A percentile compares a stretch with the other conserved stretches of the same genome.
phyloP scores from a whole-genome alignment of 2,797 vertebrate genomes.

The Alfaro cultratus region DNA sequence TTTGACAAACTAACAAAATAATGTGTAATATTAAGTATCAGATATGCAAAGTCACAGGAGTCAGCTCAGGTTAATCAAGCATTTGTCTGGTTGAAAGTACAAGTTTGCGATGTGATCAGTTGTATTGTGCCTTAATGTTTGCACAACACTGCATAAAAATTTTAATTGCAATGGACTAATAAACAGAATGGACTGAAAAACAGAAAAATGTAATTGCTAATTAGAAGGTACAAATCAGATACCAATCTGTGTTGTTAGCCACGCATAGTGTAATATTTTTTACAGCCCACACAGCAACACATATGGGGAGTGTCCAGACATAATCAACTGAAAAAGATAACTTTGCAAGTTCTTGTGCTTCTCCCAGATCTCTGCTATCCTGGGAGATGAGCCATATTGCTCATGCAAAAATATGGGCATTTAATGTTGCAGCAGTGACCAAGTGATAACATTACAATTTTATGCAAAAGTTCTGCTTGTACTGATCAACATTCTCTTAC shows the following conservation, averaged over 20 bases:
- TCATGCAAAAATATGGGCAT: not conserved
- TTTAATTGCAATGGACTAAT: not conserved
- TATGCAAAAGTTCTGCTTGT: not conserved
- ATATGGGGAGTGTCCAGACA: not conserved
- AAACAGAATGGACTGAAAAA: not conserved
- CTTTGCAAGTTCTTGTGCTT: not conserved
- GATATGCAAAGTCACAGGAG: not conserved
- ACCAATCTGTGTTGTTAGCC: not conserved
- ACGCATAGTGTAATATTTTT: not conserved
- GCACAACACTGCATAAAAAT: not conserved
- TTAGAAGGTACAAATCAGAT: not conserved
- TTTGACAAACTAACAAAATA: slow-evolving; percentile 7
- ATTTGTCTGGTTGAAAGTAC: not conserved
- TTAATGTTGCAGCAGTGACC: not conserved
- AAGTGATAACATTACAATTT: not conserved
- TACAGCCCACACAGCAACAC: not conserved
- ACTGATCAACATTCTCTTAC: not conserved
- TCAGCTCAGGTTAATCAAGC: not conserved
- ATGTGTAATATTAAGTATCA: not conserved
- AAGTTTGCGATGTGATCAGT: not conserved
- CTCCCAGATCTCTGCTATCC: not conserved
- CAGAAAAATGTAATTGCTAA: not conserved
- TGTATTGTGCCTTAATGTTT: not conserved
- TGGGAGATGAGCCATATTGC: not conserved
- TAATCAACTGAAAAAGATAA: not conserved